Base-by-base conservation (phyloP, 2,888 invertebrate genomes). In the Drosophila gaucha region DNA sequence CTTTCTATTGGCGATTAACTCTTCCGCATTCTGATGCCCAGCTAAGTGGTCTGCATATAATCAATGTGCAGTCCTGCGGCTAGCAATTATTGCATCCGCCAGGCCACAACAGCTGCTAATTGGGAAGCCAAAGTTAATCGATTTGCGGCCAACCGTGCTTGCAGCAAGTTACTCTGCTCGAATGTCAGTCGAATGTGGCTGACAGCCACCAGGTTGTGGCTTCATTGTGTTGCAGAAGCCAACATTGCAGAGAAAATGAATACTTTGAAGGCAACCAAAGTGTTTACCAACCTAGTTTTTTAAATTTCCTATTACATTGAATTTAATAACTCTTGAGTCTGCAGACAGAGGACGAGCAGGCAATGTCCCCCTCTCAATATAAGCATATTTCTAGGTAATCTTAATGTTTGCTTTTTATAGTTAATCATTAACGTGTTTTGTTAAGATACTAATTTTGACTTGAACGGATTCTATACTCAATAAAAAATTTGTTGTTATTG, bases 101-200 rank as follows among this genome's bases (percentile, higher is more conserved):
- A 3, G 18, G 31, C 46, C 55, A 14, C 65, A 74, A 62, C 77
- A 80, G 64, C 62, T 74, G 85, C 78, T 87, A 87, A 83, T 86
- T 83, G 80, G 80, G 68, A 78, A 69, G 65, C 78, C 68, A 78
- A 88, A 85, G 71, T 78, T 80, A 87, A 89, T 80, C 85, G 84
- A 80, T 86, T 84, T 85, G 87, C 38, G 87, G 77, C 50, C 30
- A 39, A 22, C 24, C 12, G 24, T 28, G 36, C 9, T 18, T 54
- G 50, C 55, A 20, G 28, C 41, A 38, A 31, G 20, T 33, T 31
- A 44, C 57, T 76, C 66, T 36, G 36, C 59, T 51, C n/a, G n/a
- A n/a, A 55, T 18, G 63, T 76, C 70, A 65, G 59, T 46, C 50
- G 64, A 58, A 43, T 69, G 75, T 35, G 75, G 65, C 52, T 54